These are phyloP conservation scores for Telmatochromis bifrenatus DNA, from an alignment of 2,113 vertebrate genomes.

Conservation along the genomic window DNA sequence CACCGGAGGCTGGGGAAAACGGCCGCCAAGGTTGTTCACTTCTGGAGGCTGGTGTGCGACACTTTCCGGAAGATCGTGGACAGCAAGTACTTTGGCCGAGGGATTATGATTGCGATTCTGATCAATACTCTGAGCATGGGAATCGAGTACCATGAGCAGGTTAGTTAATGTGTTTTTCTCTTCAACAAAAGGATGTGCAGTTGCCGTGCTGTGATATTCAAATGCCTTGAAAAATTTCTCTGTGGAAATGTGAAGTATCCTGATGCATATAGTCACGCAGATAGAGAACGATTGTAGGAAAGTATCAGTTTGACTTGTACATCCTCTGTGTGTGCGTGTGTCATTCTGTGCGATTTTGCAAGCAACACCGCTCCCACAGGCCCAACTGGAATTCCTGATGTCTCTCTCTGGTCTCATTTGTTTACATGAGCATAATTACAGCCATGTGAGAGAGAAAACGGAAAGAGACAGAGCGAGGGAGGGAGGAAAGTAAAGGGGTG, in stretches of 20 bases:
- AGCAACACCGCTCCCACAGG: constrained; percentile 19
- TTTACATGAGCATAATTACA: constrained; percentile 56
- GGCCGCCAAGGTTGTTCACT: constrained; percentile 71
- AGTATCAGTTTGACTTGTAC: not conserved
- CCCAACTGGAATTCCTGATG: constrained; percentile 39
- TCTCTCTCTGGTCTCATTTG: constrained; percentile 38
- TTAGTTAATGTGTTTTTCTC: constrained; percentile 36
- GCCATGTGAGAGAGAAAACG: constrained; percentile 36
- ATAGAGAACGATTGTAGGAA: not conserved
- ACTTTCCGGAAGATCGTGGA: constrained; percentile 96
- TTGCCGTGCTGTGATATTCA: not conserved
- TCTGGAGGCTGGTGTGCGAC: constrained; percentile 89
- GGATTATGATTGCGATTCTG: constrained; percentile 98
- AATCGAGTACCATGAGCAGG: constrained; percentile 97
- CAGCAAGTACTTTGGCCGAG: constrained; percentile 96
- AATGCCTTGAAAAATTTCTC: not conserved
- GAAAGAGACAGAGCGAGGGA: not conserved
- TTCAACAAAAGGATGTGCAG: not conserved
- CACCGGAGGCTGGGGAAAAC: constrained; percentile 56
- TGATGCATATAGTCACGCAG: not conserved
- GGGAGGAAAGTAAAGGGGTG: not conserved
- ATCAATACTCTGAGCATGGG: constrained; percentile 99
- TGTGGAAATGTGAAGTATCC: not conserved
- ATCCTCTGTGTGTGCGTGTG: not conserved
- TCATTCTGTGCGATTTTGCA: constrained; percentile 11